Evolutionary conservation across 2,888 invertebrate species (phyloP).

Genomic region (Sceliomorpha sp.): DNA sequence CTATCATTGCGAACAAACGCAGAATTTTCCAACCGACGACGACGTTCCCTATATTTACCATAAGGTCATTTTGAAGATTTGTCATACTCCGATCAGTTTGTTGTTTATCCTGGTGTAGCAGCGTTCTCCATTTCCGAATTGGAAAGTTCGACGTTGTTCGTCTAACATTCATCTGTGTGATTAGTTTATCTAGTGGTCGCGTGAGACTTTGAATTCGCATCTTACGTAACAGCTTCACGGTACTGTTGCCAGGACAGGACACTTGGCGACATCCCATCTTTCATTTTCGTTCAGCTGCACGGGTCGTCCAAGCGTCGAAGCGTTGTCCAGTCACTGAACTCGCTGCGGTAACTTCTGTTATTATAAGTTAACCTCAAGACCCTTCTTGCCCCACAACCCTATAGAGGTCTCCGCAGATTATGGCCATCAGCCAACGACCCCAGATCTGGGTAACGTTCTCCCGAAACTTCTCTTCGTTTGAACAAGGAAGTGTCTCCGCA

Average conservation of each 20-base stretch:
- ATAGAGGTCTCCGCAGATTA: conserved; percentile 72
- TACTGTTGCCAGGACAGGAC: conserved; percentile 76
- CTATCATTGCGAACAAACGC: too few species aligned
- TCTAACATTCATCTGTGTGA: conserved; percentile 31
- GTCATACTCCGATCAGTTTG: too few species aligned
- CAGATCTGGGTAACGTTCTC: conserved; percentile 71
- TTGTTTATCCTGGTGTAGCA: too few species aligned
- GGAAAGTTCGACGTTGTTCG: conserved; percentile 23
- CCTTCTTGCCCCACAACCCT: conserved; percentile 40
- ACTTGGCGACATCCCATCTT: conserved; percentile 79
- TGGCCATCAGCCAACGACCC: conserved; percentile 78
- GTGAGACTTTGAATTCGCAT: conserved; percentile 66
- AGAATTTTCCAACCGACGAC: too few species aligned
- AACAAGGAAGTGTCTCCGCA: conserved; percentile 74
- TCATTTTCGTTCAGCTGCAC: conserved; percentile 74
- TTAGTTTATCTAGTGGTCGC: conserved; percentile 66
- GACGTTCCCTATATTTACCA: too few species aligned
- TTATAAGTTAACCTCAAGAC: conserved; percentile 79
- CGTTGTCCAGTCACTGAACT: conserved; percentile 77
- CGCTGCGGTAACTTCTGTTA: conserved; percentile 78
- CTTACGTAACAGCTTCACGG: conserved; percentile 73
- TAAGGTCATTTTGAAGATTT: too few species aligned
- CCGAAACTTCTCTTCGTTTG: conserved; percentile 74
- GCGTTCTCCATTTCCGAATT: conserved; percentile 12
- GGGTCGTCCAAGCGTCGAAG: conserved; percentile 66